Percentiles rank a stretch among this genome's conserved stretches.
phyloP scores from a whole-genome alignment of 2,797 vertebrate species.

The Bryconaethiops microstoma region DNA sequence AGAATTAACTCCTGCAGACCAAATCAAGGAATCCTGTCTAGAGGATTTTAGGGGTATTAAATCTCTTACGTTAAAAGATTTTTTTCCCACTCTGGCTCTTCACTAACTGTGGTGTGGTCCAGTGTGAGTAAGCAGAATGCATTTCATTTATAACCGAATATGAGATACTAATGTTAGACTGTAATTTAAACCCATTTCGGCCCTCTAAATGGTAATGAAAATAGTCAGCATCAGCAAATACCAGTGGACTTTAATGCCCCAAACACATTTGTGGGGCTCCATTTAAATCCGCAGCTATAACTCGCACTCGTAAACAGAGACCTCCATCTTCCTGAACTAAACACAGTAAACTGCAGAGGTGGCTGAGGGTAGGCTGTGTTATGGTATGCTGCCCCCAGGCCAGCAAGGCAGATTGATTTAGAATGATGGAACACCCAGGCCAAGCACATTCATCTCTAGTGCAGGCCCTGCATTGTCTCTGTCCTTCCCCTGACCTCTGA shows the following conservation, averaged over 20 bases:
- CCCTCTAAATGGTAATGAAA: background rate
- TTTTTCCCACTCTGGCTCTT: slow-evolving; percentile 8
- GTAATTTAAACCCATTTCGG: slow-evolving; percentile 10
- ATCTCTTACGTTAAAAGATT: background rate
- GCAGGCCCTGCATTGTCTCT: slow-evolving; percentile 44
- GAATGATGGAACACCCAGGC: slow-evolving; percentile 43
- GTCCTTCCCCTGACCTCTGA: slow-evolving; percentile 51
- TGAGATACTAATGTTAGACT: slow-evolving; percentile 26
- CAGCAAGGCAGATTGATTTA: slow-evolving; percentile 44
- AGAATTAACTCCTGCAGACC: background rate
- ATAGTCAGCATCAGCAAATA: slow-evolving; percentile 21
- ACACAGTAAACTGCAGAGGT: slow-evolving; percentile 6
- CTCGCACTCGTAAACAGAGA: background rate
- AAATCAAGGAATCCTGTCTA: background rate
- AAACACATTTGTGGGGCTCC: slow-evolving; percentile 11
- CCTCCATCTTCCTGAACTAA: background rate
- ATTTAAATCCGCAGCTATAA: background rate
- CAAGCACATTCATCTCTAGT: slow-evolving; percentile 36
- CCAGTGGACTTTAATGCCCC: background rate
- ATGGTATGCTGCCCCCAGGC: slow-evolving; percentile 1
- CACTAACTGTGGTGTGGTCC: slow-evolving; percentile 23
- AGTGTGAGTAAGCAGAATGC: slow-evolving; percentile 18
- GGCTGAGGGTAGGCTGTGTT: slow-evolving; percentile 14
- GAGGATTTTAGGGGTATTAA: slow-evolving; percentile 3
- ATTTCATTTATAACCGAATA: slow-evolving; percentile 15